Evolutionary conservation across 2,113 vertebrate genomes (phyloP).

Genomic region (Prinia subflava): DNA sequence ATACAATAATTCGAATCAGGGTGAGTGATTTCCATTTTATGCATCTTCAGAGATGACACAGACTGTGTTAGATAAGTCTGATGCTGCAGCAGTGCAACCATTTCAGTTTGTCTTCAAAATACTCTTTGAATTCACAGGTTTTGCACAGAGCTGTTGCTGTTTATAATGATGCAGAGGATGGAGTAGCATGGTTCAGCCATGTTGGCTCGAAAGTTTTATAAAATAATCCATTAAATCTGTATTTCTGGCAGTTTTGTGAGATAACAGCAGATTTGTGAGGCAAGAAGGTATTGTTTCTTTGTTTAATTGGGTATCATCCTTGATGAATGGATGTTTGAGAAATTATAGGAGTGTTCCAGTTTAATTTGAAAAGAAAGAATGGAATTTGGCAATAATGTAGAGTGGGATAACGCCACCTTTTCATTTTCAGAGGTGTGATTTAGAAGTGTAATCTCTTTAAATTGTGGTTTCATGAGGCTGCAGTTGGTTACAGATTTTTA

Average conservation of each 20-base stretch:
- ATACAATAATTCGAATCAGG: background rate
- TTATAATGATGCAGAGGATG: background rate
- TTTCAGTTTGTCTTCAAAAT: background rate
- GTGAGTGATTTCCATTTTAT: background rate
- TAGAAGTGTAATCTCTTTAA: background rate
- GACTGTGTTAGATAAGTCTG: background rate
- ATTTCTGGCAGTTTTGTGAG: background rate
- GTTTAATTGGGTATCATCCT: background rate
- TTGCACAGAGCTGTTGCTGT: background rate
- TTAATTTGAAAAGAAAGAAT: background rate
- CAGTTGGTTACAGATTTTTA: background rate
- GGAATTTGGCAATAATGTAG: background rate
- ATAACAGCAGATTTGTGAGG: background rate
- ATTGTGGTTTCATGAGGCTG: background rate
- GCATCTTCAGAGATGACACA: background rate
- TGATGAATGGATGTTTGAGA: background rate
- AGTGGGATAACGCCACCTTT: background rate
- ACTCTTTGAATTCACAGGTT: background rate
- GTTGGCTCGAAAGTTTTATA: background rate
- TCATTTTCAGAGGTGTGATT: background rate
- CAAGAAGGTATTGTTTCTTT: background rate
- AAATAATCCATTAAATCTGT: background rate
- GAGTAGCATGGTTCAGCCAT: background rate
- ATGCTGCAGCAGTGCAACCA: background rate
- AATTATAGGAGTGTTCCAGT: background rate